Evolutionary conservation across 2,797 vertebrate genomes (phyloP).

Genomic region (Hypotaenidia philippensis): DNA sequence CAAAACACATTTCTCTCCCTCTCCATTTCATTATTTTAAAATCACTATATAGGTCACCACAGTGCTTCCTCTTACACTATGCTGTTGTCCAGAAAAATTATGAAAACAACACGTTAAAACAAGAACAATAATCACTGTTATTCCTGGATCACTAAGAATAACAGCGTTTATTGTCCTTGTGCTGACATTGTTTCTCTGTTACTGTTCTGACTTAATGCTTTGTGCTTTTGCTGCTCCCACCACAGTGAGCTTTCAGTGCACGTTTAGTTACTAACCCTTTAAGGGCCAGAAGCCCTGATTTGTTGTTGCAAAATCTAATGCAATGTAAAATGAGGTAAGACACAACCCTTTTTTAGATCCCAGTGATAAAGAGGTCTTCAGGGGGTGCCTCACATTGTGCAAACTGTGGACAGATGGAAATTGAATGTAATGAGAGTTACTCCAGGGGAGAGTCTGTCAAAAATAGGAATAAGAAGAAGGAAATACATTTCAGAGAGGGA

Average conservation of each 20-base stretch:
- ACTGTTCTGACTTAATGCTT: constrained; percentile 62
- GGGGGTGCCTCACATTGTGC: not conserved
- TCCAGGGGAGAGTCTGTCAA: not conserved
- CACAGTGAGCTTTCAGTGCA: constrained; percentile 33
- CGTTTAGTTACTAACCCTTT: constrained; percentile 55
- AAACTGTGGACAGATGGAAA: constrained; percentile 30
- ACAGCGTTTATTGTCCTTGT: constrained; percentile 71
- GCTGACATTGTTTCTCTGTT: constrained; percentile 69
- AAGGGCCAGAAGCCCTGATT: not conserved
- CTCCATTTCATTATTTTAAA: constrained; percentile 6
- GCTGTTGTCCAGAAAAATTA: constrained; percentile 43
- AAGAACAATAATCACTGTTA: constrained; percentile 67
- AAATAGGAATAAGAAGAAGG: not conserved
- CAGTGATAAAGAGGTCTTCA: not conserved
- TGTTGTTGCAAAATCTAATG: constrained; percentile 9
- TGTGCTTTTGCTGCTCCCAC: constrained; percentile 51
- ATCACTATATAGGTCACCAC: constrained; percentile 6
- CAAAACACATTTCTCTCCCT: not conserved
- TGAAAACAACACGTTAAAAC: constrained; percentile 57
- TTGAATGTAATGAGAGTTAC: not conserved
- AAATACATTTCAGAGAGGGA: not conserved
- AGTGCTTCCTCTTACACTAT: not conserved
- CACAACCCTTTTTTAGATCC: not conserved
- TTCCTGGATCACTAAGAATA: constrained; percentile 64
- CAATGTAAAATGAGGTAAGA: constrained; percentile 1